Evolutionary conservation across 2,888 invertebrate species (phyloP), one percentile per base, ranked within the genome.

Genomic region (Rapana venosa): DNA sequence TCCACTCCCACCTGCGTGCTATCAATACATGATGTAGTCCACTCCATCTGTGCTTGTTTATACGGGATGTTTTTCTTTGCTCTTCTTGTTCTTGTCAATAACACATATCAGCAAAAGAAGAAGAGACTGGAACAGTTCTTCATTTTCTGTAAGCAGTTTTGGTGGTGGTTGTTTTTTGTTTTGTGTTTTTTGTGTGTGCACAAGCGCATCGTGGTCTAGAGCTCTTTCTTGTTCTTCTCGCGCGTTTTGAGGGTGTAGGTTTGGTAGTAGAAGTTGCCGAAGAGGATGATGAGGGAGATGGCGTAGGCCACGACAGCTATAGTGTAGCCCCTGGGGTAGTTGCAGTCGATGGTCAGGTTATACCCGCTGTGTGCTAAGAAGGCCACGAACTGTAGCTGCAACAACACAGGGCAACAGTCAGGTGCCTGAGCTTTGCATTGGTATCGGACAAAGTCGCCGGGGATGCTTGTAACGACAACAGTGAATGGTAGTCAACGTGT

Each of bases 241-340:
- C 36, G 58, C 11, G 66, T 66, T 70, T 85, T 84, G 26, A 84
- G 84, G 11, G 85, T 92, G 97, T 98, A 98, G 56, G 98, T 97
- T 95, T 97, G 97, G 95, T 97, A 97, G 97, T 98, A 99, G 97
- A 98, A 99, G 96, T 98, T 98, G 95, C 97, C 98, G 97, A 99
- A 99, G 86, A 99, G 97, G 97, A 98, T 98, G 97, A 98, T 98
- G 97, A 98, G 98, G 97, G 98, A 98, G 92, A 98, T 97, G 0
- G 98, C 98, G 96, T 98, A 98, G 97, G 98, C 97, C 30, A 94
- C 90, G 26, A 94, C 94, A 26, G 94, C 93, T 17, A 93, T 91
- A 87, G 92, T 93, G 90, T 93, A 94, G 35, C 93, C 93, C 70
- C 91, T 90, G 13, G 94, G 94, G 92, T 93, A 95, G 86, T 92